Base-by-base conservation (phyloP, 1,140 invertebrate species). In the Cotesia glomerata region DNA sequence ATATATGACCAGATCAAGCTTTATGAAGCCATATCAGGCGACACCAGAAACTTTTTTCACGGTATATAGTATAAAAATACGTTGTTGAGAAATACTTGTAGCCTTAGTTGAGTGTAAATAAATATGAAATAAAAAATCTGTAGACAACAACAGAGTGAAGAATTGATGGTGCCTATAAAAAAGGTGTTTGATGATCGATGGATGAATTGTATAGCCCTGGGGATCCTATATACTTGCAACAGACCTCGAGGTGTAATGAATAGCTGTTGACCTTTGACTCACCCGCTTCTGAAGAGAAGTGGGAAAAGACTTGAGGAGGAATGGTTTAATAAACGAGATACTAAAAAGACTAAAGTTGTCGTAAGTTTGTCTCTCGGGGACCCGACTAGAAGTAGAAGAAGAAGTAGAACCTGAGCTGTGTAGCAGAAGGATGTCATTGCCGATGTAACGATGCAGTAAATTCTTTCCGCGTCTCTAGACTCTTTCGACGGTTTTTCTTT, bases 371-470 rank as follows among this genome's bases (percentile, higher is more conserved):
- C 64, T 65, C 63, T 49, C 4, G 63, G 63, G 63, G 16, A 65
- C 51, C 16, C 36, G 16, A 61, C 11, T 5, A 26, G 26, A 26
- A 34, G 13, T 16, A 26, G 54, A 26, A 26, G 26, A 58, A 7
- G 9, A n/a, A 45, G 7, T 45, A 45, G 26, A 26, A 26, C 26
- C 26, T 26, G 26, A 26, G 26, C 26, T 26, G 26, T 26, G 26
- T 26, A 26, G 26, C 11, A 45, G 39, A 45, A 58, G 18, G 56
- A 16, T 65, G 45, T 65, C 36, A 49, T 45, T 45, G 63, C 14
- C 45, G 14, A 39, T 65, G 45, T 65, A 65, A 65, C 63, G 63
- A 65, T 18, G 63, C 45, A 65, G 63, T 65, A 65, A 65, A 65
- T 65, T 65, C 16, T 49, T 65, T 65, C 16, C 56, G 56, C 18